Conservation (phyloP, 2,113 vertebrate species). For the Alligator mississippiensis region DNA sequence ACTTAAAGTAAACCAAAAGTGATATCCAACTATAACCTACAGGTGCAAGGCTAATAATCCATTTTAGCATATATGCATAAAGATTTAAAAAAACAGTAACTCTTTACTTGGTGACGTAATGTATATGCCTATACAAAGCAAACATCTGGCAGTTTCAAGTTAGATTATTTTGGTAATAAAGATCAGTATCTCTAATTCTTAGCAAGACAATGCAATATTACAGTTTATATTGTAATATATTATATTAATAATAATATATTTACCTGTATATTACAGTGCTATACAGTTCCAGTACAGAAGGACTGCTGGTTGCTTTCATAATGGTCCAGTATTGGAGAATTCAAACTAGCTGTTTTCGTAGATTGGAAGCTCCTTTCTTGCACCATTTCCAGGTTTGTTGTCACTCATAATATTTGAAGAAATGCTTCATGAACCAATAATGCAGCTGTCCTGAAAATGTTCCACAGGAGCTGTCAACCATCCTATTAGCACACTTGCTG, state of each 20-base stretch:
- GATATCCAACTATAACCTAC: slow-evolving; percentile 19
- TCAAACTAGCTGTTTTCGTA: slow-evolving; percentile 64
- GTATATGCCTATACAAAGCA: neutral
- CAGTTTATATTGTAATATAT: too few relatives aligned
- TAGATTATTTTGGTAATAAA: slow-evolving; percentile 56
- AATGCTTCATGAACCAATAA: slow-evolving; percentile 74
- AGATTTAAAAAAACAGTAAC: slow-evolving; percentile 38
- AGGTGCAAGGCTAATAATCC: slow-evolving; percentile 22
- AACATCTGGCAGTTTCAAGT: slow-evolving; percentile 1
- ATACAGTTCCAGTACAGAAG: slow-evolving; percentile 29
- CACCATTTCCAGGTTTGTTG: slow-evolving; percentile 72
- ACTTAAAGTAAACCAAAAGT: slow-evolving; percentile 49
- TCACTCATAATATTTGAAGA: slow-evolving; percentile 74
- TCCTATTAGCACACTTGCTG: slow-evolving; percentile 64
- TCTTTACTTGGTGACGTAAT: neutral
- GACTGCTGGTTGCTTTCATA: slow-evolving; percentile 51
- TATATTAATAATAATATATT: too few relatives aligned
- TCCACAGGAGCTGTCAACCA: slow-evolving; percentile 71
- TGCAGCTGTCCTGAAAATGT: slow-evolving; percentile 63
- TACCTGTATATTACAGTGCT: slow-evolving; percentile 4
- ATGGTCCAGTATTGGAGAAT: slow-evolving; percentile 52
- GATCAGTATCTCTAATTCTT: slow-evolving; percentile 1
- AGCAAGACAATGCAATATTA: slow-evolving; percentile 41
- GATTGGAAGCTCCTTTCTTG: slow-evolving; percentile 56
- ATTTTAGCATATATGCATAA: slow-evolving; percentile 6